Evolutionary conservation across 2,797 vertebrate genomes (phyloP), one percentile per base, ranked within the genome.

Genomic region (Knipowitschia caucasica): DNA sequence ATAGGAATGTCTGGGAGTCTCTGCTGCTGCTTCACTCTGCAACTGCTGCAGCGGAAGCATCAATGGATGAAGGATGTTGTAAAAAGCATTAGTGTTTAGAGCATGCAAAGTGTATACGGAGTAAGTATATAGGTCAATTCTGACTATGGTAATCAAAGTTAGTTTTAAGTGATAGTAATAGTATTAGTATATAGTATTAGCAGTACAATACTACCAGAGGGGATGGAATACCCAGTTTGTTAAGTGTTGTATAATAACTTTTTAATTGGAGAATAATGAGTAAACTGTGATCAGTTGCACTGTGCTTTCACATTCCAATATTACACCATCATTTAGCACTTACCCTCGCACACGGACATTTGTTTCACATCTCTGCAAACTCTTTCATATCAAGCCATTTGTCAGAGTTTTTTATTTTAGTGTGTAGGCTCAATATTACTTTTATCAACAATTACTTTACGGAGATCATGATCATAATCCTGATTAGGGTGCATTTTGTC

Each of bases 251-350:
- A 21, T 53, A 38, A 38, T 17, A 9, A 25, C 43, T 43, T 39
- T 40, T 54, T 15, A 58, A 27, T 18, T 7, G 2, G 56, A 31
- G 12, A 55, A 51, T 54, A 26, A 61, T 29, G 8, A 27, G 25
- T 21, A 60, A 60, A 59, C 21, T 26, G 15, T 34, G 33, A 33
- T 35, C 21, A 50, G 46, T 54, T 46, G 45, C 35, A 27, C 46
- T 46, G 30, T 14, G n/a, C 50, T 49, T 50, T 59, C 15, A n/a
- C 9, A 25, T 42, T 46, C 21, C 59, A 15, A 39, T 5, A 50
- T 53, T 31, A 34, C 30, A 53, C 36, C 49, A 59, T 33, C 42
- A 62, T 57, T 42, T 42, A 43, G 10, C 17, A 12, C 15, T 24
- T 4, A 1, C 27, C 51, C 29, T 12, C 33, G 42, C 18, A 8